These are phyloP conservation scores for Osmerus eperlanus DNA, from an alignment of 2,113 vertebrate species.

Conservation along the genomic window DNA sequence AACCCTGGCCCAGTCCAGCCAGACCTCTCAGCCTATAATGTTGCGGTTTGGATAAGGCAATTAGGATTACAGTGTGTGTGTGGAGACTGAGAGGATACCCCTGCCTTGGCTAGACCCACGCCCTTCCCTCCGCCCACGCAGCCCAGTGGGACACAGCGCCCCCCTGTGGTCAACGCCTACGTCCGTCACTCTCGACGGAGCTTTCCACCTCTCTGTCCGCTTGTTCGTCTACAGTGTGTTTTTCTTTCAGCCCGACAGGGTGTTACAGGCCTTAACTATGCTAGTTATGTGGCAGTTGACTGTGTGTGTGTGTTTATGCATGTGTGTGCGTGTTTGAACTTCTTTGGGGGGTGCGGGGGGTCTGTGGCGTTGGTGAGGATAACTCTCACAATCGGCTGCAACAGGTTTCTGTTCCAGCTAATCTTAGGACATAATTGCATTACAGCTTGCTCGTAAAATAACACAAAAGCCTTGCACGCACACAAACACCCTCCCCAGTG, in stretches of 20 bases:
- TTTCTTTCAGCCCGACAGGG: too few relatives aligned
- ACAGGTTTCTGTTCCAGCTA: slow-evolving; percentile 32
- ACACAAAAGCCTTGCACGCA: slow-evolving; percentile 22
- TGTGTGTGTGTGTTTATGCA: neutral
- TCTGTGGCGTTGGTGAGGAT: neutral
- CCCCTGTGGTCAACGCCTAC: neutral
- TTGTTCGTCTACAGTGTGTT: too few relatives aligned
- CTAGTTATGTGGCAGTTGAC: too few relatives aligned
- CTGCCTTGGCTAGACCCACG: neutral
- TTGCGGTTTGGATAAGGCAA: slow-evolving; percentile 3
- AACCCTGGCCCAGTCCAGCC: neutral
- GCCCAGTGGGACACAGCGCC: neutral
- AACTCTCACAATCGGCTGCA: neutral
- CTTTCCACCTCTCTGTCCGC: too few relatives aligned
- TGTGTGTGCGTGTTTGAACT: neutral
- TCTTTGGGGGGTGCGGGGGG: neutral
- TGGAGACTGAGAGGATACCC: neutral
- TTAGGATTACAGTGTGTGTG: neutral
- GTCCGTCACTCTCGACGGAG: neutral
- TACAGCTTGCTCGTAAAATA: slow-evolving; percentile 35
- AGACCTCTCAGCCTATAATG: neutral
- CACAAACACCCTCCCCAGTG: neutral
- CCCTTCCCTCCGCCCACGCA: neutral
- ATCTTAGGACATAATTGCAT: slow-evolving; percentile 46
- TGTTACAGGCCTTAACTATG: too few relatives aligned